Conservation (phyloP, 2,797 vertebrate species). For the Crocodylus rhombifer region DNA sequence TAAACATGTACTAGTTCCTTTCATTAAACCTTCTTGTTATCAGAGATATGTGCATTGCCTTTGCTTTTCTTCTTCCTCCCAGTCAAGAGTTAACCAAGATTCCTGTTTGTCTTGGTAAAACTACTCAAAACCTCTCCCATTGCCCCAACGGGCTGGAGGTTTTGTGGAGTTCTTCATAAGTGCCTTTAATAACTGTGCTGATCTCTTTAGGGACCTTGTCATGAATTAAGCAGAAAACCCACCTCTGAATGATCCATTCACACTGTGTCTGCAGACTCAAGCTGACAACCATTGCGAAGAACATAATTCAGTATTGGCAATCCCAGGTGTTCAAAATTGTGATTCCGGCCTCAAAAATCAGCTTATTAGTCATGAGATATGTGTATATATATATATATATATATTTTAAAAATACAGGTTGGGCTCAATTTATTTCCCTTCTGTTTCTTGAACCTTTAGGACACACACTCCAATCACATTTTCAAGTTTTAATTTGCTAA, state of each 20-base stretch:
- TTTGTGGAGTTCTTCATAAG: background rate
- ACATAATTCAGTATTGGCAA: too few species aligned
- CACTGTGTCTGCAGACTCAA: background rate
- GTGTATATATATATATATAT: too few species aligned
- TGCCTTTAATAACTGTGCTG: background rate
- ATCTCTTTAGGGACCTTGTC: background rate
- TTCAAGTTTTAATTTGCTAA: too few species aligned
- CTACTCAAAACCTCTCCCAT: background rate
- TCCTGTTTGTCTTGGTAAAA: background rate
- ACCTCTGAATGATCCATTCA: background rate
- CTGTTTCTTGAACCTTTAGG: too few species aligned
- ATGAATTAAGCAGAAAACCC: too few species aligned
- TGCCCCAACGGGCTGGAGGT: background rate
- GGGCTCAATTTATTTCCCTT: too few species aligned
- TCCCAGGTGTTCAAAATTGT: too few species aligned
- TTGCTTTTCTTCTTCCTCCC: background rate
- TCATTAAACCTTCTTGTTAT: constrained; percentile 50
- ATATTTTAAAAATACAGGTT: too few species aligned
- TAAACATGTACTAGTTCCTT: background rate
- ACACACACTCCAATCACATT: too few species aligned
- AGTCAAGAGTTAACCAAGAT: too few species aligned
- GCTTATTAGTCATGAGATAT: too few species aligned
- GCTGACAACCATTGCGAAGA: background rate
- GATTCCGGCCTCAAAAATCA: too few species aligned
- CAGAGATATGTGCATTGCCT: accelerated